phyloP scores from a whole-genome alignment of 2,888 invertebrate species.

The Ophion ellenae region DNA sequence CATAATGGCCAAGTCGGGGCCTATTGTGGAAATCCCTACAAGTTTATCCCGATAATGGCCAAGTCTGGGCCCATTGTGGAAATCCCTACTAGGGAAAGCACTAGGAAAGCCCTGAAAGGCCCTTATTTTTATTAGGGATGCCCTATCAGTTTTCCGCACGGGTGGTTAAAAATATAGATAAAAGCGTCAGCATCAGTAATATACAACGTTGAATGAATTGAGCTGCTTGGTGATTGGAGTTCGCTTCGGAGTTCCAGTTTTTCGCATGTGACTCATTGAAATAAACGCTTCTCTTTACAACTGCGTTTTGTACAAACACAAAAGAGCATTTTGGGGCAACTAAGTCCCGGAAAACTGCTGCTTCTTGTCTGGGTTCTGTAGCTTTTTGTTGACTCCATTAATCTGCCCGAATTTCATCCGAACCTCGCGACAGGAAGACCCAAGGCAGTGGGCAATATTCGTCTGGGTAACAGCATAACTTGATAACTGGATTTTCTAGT shows the following conservation, averaged over 20 bases:
- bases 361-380: no score
- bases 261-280: background rate
- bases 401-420: background rate
- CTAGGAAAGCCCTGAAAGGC: no score
- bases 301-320: background rate
- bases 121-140: no score
- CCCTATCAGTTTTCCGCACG: no score
- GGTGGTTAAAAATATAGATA: constrained; percentile 1
- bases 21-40: no score
- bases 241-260: background rate
- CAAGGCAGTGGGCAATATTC: background rate
- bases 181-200: background rate
- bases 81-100: no score
- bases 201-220: background rate
- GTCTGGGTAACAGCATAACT: background rate
- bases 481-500: background rate
- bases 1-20: no score
- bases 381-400: background rate
- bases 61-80: no score
- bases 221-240: background rate
- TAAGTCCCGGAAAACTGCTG: background rate
- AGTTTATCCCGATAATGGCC: no score
- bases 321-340: background rate
- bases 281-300: background rate
- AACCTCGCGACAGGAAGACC: background rate